These are phyloP conservation scores for Phyllopteryx taeniolatus DNA, from an alignment of 2,113 vertebrate species.

Conservation along the genomic window DNA sequence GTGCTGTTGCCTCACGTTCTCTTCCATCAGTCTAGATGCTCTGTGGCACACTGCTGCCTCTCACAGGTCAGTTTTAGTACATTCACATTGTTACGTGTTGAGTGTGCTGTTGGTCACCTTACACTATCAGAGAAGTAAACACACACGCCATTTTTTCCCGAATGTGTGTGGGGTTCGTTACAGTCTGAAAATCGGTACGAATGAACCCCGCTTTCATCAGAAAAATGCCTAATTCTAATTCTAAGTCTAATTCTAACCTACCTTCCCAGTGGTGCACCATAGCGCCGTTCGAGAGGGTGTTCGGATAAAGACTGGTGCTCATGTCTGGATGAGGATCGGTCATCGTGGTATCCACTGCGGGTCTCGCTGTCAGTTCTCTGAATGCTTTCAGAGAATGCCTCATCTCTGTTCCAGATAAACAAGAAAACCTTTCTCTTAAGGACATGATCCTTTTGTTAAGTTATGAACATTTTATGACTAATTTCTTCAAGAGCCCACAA, in stretches of 20 bases:
- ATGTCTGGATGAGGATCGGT: slow-evolving; percentile 86
- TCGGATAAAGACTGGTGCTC: slow-evolving; percentile 88
- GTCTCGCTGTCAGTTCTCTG: slow-evolving; percentile 91
- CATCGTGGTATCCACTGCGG: slow-evolving; percentile 86
- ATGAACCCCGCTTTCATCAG: not conserved
- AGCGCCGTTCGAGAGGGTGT: slow-evolving; percentile 86
- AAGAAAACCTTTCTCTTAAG: not conserved
- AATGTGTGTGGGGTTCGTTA: no score
- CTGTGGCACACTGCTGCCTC: no score
- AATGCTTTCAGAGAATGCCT: slow-evolving; percentile 90
- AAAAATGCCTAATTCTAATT: not conserved
- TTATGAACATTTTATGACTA: not conserved
- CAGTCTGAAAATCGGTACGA: no score
- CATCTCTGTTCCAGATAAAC: slow-evolving; percentile 79
- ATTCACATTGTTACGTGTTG: no score
- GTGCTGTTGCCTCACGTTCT: no score
- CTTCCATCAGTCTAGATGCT: no score
- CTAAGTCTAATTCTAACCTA: slow-evolving; percentile 35
- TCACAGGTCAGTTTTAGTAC: no score
- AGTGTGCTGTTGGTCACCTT: no score
- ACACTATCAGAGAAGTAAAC: no score
- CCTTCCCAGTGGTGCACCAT: slow-evolving; percentile 89
- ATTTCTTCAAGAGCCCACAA: not conserved
- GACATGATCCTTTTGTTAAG: not conserved
- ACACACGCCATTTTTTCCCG: no score